Conservation (phyloP, 1,140 invertebrate species). For the Bombus haemorrhoidalis region DNA sequence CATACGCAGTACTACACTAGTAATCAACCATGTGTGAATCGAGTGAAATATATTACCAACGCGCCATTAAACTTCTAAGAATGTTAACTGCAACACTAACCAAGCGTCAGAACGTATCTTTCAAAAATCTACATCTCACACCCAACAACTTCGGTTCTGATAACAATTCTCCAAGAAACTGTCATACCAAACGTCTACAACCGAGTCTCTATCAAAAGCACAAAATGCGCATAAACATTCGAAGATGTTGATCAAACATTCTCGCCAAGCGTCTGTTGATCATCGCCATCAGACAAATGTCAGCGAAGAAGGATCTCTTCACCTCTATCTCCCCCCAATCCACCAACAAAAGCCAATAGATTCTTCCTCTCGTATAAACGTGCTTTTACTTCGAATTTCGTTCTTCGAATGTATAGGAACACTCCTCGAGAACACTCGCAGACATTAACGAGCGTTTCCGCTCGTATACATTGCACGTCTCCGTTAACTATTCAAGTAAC, state of each 20-base stretch:
- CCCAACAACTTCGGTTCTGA: neutral
- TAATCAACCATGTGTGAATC: too few species aligned
- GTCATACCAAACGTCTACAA: neutral
- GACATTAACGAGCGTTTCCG: neutral
- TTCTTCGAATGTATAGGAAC: neutral
- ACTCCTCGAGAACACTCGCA: neutral
- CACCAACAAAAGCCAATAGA: neutral
- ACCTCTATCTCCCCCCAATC: neutral
- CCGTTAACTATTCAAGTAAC: neutral
- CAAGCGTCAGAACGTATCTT: neutral
- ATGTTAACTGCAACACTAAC: neutral
- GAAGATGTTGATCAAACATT: neutral
- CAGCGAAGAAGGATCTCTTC: neutral
- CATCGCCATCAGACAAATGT: neutral
- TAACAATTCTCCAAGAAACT: neutral
- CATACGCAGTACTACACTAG: too few species aligned
- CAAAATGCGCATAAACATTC: neutral
- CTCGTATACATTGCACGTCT: neutral
- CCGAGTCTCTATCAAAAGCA: neutral
- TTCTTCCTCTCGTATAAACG: neutral
- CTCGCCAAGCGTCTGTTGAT: neutral
- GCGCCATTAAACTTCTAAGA: neutral
- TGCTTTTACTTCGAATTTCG: neutral
- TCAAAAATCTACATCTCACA: neutral
- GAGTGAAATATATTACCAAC: neutral